Conservation (phyloP, 1,140 invertebrate genomes). For the Cecropterus lyciades region DNA sequence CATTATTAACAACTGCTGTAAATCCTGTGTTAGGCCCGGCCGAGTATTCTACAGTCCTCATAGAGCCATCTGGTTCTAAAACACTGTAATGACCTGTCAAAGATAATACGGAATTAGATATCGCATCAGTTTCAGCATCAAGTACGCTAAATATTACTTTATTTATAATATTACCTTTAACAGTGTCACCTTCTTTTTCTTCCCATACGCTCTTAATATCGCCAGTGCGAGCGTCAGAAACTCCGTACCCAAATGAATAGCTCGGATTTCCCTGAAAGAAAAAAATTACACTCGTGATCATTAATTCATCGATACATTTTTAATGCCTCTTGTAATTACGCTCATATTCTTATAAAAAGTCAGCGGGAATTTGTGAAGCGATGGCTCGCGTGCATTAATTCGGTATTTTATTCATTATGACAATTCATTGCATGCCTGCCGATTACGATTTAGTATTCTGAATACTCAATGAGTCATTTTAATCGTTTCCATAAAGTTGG, state of each 20-base stretch:
- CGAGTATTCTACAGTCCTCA: constrained; percentile 80
- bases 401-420: constrained; percentile 68
- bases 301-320: constrained; percentile 43
- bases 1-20: constrained; percentile 63
- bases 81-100: constrained; percentile 79
- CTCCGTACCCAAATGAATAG: constrained; percentile 85
- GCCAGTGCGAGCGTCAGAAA: constrained; percentile 84
- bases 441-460: constrained; percentile 68
- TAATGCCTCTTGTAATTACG: constrained; percentile 49
- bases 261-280: constrained; percentile 71
- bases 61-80: constrained; percentile 80
- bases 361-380: constrained; percentile 58
- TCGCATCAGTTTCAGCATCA: neutral
- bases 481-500: constrained; percentile 71
- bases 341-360: constrained; percentile 47
- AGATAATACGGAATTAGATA: constrained; percentile 12
- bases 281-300: constrained; percentile 48
- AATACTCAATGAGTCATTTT: constrained; percentile 64
- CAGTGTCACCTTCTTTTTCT: constrained; percentile 85
- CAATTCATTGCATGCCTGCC: constrained; percentile 67
- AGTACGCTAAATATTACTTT: neutral
- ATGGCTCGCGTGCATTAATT: constrained; percentile 67
- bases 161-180: constrained; percentile 73
- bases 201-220: constrained; percentile 88
- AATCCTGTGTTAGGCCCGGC: constrained; percentile 76